A percentile compares a stretch with the other conserved stretches of the same genome.
Evolutionary conservation across 2,113 vertebrate genomes (phyloP).

Genomic region (Caranx ignobilis): DNA sequence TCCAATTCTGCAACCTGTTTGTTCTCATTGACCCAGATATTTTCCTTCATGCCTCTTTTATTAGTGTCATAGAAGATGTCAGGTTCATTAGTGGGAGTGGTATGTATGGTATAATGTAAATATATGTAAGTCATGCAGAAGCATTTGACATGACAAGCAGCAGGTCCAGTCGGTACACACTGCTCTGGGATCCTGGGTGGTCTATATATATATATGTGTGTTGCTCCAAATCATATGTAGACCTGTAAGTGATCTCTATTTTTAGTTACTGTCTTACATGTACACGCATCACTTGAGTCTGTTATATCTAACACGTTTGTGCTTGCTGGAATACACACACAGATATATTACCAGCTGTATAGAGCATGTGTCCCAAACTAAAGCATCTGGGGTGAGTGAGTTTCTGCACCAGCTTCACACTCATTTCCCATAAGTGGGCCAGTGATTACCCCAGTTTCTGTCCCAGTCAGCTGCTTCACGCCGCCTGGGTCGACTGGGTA

Average conservation of each 20-base stretch:
- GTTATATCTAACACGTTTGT: neutral
- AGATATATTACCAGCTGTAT: neutral
- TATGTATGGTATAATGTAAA: neutral
- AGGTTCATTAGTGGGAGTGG: neutral
- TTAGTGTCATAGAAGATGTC: neutral
- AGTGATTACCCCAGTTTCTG: constrained; percentile 43
- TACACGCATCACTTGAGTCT: neutral
- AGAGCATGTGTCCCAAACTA: neutral
- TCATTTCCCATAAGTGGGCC: constrained; percentile 44
- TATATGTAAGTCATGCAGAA: constrained; percentile 6
- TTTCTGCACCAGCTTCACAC: constrained; percentile 19
- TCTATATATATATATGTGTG: constrained; percentile 20
- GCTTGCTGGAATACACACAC: neutral
- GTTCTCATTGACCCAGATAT: neutral
- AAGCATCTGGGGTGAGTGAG: constrained; percentile 13
- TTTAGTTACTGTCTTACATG: constrained; percentile 3
- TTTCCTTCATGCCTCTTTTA: neutral
- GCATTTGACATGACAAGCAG: neutral
- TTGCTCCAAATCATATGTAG: constrained; percentile 16
- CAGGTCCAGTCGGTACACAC: constrained; percentile 2
- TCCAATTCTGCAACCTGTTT: neutral
- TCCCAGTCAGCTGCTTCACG: constrained; percentile 17
- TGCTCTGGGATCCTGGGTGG: neutral
- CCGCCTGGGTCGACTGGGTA: constrained; percentile 41
- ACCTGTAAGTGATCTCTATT: neutral